These are phyloP conservation scores for Chamaea fasciata DNA, from an alignment of 2,113 vertebrate species.

Conservation along the genomic window DNA sequence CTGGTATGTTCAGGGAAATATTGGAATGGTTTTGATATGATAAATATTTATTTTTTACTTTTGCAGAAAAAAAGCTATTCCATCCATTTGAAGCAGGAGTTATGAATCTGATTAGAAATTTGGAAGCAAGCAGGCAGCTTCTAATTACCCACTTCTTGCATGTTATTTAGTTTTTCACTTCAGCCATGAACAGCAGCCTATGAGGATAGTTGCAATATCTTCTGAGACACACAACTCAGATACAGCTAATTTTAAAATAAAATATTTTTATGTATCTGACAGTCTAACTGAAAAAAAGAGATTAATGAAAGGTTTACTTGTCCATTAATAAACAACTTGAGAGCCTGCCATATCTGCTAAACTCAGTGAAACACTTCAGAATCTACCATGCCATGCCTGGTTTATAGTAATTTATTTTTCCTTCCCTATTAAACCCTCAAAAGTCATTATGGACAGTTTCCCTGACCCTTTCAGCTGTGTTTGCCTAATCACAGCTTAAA, in stretches of 20 bases:
- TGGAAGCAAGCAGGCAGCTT: not conserved
- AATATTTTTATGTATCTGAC: not conserved
- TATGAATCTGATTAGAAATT: not conserved
- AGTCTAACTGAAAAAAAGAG: not conserved
- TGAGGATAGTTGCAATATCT: not conserved
- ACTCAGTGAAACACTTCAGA: not conserved
- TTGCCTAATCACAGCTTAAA: not conserved
- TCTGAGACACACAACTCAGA: not conserved
- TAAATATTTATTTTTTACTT: constrained; percentile 16
- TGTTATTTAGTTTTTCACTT: not conserved
- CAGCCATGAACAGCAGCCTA: not conserved
- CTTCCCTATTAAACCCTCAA: not conserved
- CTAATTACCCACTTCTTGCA: not conserved
- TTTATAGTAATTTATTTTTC: not conserved
- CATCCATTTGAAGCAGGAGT: not conserved
- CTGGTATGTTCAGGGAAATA: not conserved
- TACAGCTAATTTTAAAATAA: not conserved
- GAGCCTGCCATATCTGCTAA: not conserved
- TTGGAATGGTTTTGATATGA: not conserved
- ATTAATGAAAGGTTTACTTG: not conserved
- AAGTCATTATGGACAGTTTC: not conserved
- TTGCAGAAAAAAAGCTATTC: not conserved
- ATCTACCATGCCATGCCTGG: not conserved
- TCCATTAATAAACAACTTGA: not conserved
- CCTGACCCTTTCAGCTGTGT: not conserved